These are phyloP conservation scores for Linepithema humile DNA, from an alignment of 1,140 invertebrate genomes.

Conservation along the genomic window DNA sequence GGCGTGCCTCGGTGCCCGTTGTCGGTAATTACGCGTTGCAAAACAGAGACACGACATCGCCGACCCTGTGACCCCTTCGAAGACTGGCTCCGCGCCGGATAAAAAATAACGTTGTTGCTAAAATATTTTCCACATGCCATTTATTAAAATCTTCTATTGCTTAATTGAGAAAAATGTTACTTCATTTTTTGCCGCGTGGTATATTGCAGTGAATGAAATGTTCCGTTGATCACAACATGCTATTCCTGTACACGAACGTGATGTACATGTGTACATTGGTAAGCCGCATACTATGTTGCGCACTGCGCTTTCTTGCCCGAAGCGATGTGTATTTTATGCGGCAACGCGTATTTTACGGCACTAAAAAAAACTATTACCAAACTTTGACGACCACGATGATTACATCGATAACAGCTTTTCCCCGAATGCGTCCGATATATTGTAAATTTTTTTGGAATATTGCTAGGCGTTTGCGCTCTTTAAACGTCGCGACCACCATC, in stretches of 20 bases:
- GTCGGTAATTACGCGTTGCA: conserved; percentile 80
- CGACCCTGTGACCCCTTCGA: conserved; percentile 70
- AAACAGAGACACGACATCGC: conserved; percentile 77
- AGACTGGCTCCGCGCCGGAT: background rate
- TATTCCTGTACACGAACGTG: background rate
- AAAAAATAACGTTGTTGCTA: too few relatives aligned
- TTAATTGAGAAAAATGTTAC: background rate
- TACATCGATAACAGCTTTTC: conserved; percentile 6
- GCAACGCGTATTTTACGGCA: conserved; percentile 17
- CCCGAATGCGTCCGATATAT: conserved; percentile 11
- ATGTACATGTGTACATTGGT: background rate
- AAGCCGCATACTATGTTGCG: background rate
- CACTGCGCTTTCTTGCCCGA: background rate
- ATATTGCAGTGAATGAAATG: background rate
- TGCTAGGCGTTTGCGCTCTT: background rate
- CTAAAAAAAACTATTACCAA: conserved; percentile 39
- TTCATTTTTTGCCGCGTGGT: background rate
- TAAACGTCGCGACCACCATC: background rate
- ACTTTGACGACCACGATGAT: background rate
- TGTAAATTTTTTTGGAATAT: conserved; percentile 42
- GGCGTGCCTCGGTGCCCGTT: conserved; percentile 61
- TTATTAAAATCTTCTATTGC: background rate
- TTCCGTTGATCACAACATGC: background rate
- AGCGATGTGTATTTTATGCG: conserved; percentile 31
- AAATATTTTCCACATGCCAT: too few relatives aligned